These are phyloP conservation scores for Nasonia vitripennis DNA, from an alignment of 1,140 invertebrate genomes.

Conservation along the genomic window DNA sequence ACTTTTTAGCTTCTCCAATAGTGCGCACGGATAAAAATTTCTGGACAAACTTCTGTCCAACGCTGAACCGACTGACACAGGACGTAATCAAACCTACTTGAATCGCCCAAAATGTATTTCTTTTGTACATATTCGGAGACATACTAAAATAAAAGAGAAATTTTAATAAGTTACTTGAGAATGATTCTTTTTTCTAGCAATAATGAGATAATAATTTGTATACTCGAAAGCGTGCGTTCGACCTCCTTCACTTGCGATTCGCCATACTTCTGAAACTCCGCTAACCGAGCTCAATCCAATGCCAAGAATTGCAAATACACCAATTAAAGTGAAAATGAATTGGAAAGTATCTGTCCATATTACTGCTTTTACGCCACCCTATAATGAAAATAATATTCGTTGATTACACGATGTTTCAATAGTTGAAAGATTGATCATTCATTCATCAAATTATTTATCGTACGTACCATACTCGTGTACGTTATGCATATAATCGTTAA, in stretches of 20 bases:
- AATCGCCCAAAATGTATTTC: constrained; percentile 79
- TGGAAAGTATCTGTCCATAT: constrained; percentile 85
- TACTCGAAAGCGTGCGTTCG: constrained; percentile 31
- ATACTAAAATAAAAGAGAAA: constrained; percentile 68
- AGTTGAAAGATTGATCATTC: neutral
- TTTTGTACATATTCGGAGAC: constrained; percentile 74
- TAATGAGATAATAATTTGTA: neutral
- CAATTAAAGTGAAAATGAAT: constrained; percentile 80
- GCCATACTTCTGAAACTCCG: constrained; percentile 74
- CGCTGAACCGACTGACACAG: constrained; percentile 78
- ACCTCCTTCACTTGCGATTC: constrained; percentile 61
- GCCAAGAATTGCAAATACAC: constrained; percentile 80
- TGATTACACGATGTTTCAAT: neutral
- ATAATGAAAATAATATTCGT: constrained; percentile 12
- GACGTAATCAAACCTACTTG: constrained; percentile 72
- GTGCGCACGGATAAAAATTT: constrained; percentile 79
- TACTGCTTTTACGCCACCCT: constrained; percentile 86
- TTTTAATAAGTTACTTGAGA: neutral
- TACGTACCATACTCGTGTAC: constrained; percentile 83
- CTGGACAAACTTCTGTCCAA: constrained; percentile 82
- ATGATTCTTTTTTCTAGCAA: neutral
- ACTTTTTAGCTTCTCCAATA: constrained; percentile 76
- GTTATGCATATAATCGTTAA: constrained; percentile 86
- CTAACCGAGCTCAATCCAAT: constrained; percentile 80
- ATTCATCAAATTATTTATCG: neutral